Conservation (phyloP, 2,888 invertebrate genomes). For the Campaea margaritaria region DNA sequence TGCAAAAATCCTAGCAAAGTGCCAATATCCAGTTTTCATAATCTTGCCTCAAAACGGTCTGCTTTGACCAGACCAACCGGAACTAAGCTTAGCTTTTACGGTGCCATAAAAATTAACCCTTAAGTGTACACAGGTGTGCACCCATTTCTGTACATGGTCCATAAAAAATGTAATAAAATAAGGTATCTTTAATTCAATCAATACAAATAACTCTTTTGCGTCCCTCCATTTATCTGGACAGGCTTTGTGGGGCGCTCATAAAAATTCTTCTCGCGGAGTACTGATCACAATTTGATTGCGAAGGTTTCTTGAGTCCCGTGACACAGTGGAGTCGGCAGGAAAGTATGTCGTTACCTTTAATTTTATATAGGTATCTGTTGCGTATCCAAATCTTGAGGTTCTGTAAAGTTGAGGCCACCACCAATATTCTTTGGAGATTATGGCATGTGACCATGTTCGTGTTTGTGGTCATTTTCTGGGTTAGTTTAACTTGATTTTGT, state of each 20-base stretch:
- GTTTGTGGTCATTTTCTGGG: too few species aligned
- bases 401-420: too few species aligned
- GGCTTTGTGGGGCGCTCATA: constrained; percentile 70
- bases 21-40: background rate
- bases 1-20: background rate
- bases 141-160: constrained; percentile 42
- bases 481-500: too few species aligned
- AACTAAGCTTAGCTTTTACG: constrained; percentile 25
- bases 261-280: constrained; percentile 72
- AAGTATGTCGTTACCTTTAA: constrained; percentile 2
- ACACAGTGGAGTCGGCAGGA: constrained; percentile 24
- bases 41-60: constrained; percentile 6
- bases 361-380: background rate
- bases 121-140: constrained; percentile 30
- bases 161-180: constrained; percentile 48
- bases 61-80: constrained; percentile 5
- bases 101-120: constrained; percentile 31
- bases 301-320: constrained; percentile 47
- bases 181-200: constrained; percentile 60
- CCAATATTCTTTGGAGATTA: too few species aligned
- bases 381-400: too few species aligned
- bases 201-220: constrained; percentile 58
- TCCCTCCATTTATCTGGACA: constrained; percentile 60
- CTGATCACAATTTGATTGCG: constrained; percentile 81
- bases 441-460: too few species aligned